These are phyloP conservation scores for Protobothrops flavoviridis DNA, from an alignment of 2,113 vertebrate genomes.

Conservation along the genomic window DNA sequence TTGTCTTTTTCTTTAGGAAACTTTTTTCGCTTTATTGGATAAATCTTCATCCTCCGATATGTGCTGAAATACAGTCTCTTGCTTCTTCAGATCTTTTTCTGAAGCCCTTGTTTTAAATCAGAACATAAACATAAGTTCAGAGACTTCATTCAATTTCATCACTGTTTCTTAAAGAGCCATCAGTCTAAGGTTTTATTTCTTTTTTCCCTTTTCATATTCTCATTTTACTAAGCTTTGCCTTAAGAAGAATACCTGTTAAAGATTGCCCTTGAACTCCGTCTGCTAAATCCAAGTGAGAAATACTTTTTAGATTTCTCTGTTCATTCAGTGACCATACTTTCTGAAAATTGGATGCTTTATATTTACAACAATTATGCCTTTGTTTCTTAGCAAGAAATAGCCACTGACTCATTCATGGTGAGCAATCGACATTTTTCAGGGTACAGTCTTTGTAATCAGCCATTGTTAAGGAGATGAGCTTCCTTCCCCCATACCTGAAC, in stretches of 20 bases:
- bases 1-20: no score
- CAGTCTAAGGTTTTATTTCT: not conserved
- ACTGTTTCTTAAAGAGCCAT: not conserved
- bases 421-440: not conserved
- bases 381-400: not conserved
- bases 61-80: not conserved
- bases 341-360: not conserved
- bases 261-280: not conserved
- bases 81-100: not conserved
- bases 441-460: not conserved
- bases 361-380: no score
- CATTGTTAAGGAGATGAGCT: not conserved
- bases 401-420: not conserved
- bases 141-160: not conserved
- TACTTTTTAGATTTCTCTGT: not conserved
- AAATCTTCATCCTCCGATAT: no score
- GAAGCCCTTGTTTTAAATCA: not conserved
- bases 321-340: not conserved
- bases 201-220: not conserved
- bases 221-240: not conserved
- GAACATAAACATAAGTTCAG: not conserved
- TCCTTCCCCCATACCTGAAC: not conserved
- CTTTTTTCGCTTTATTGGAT: no score
- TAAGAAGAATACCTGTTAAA: not conserved
- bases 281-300: not conserved